Evolutionary conservation across 2,888 invertebrate species (phyloP).

Genomic region (Amblyjoppa proteus): DNA sequence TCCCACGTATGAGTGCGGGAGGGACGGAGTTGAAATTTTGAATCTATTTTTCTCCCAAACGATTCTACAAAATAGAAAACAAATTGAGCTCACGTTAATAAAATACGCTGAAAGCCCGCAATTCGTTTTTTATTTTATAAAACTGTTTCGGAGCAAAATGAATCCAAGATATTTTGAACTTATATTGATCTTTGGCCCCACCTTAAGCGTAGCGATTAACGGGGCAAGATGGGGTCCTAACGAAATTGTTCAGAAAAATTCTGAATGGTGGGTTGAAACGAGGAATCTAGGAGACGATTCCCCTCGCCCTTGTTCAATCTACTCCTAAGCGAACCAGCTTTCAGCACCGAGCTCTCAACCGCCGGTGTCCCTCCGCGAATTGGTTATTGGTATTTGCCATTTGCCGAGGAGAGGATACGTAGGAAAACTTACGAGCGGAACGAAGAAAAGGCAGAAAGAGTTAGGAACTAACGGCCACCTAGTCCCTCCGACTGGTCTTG

Average conservation of each 20-base stretch:
- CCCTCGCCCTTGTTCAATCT: conserved; percentile 20
- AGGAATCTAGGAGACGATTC: not conserved
- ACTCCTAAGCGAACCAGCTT: not conserved
- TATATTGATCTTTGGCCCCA: no score
- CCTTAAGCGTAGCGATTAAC: not conserved
- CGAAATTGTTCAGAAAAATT: not conserved
- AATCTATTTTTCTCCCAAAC: no score
- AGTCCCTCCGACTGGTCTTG: not conserved
- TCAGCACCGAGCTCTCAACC: conserved; percentile 1
- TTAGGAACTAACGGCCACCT: not conserved
- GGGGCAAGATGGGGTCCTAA: not conserved
- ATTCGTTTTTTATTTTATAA: no score
- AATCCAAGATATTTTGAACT: no score
- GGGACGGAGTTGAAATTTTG: no score
- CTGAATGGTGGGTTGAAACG: not conserved
- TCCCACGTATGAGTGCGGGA: not conserved
- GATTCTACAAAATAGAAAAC: no score
- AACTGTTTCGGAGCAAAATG: no score
- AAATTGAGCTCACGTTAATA: no score
- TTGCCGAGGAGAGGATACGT: conserved; percentile 57
- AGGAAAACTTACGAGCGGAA: not conserved
- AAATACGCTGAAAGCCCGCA: no score
- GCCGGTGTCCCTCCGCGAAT: conserved; percentile 71
- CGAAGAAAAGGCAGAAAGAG: not conserved
- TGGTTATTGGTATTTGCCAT: conserved; percentile 77